Evolutionary conservation across 2,113 vertebrate species (phyloP).

Genomic region (Boulengeromyrus knoepffleri): DNA sequence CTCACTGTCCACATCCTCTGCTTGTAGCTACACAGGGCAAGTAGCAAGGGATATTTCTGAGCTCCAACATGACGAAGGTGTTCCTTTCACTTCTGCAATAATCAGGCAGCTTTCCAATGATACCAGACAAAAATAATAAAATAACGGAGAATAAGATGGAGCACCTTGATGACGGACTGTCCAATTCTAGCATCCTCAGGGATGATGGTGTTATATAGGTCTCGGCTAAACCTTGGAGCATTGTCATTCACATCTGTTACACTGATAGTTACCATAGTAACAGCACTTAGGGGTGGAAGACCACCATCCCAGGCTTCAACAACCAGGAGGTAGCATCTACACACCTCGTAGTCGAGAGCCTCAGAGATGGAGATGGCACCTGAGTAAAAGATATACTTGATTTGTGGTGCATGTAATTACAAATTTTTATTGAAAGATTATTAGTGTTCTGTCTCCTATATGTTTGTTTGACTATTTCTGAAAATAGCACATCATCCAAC

Average conservation of each 20-base stretch:
- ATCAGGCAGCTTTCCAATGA: background rate
- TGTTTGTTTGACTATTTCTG: background rate
- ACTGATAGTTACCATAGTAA: constrained; percentile 80
- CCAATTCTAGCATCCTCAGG: constrained; percentile 81
- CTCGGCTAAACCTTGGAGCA: constrained; percentile 76
- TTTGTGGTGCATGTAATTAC: background rate
- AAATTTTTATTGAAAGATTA: background rate
- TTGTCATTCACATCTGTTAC: constrained; percentile 95
- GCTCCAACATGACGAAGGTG: background rate
- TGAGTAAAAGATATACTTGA: constrained; percentile 34
- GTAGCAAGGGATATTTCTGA: background rate
- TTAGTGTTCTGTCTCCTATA: background rate
- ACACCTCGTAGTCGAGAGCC: constrained; percentile 83
- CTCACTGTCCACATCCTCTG: constrained; percentile 88
- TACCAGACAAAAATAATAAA: background rate
- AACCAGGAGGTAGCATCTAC: constrained; percentile 85
- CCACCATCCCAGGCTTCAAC: constrained; percentile 90
- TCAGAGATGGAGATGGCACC: constrained; percentile 80
- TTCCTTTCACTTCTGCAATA: background rate
- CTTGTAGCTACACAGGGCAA: constrained; percentile 65
- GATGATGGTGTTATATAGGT: constrained; percentile 81
- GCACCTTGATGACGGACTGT: constrained; percentile 76
- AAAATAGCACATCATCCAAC: background rate
- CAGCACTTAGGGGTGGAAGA: constrained; percentile 76
- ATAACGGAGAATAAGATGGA: constrained; percentile 13